These are phyloP conservation scores for Trissoscelio sp. DNA, from an alignment of 2,888 invertebrate genomes.

Conservation along the genomic window DNA sequence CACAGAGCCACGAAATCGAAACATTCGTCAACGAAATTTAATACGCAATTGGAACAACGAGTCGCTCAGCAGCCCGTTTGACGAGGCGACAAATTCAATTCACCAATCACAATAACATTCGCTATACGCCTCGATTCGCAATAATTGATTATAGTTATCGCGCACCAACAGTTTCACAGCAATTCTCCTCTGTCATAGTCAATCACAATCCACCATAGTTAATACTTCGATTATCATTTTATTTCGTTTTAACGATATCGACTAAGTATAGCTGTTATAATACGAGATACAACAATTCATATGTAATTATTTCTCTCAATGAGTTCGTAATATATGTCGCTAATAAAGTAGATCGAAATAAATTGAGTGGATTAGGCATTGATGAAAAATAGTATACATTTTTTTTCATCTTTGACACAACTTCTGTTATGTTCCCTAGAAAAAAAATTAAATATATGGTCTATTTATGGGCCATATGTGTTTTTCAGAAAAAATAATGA, in stretches of 20 bases:
- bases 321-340: too few relatives aligned
- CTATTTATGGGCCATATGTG: too few relatives aligned
- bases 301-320: too few relatives aligned
- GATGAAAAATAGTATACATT: too few relatives aligned
- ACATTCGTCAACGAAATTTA: conserved; percentile 47
- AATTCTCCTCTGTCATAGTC: conserved; percentile 33
- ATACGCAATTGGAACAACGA: conserved; percentile 25
- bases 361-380: too few relatives aligned
- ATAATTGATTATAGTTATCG: conserved; percentile 60
- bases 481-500: too few relatives aligned
- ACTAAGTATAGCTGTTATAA: not conserved
- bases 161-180: conserved; percentile 46
- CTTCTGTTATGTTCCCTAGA: too few relatives aligned
- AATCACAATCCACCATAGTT: conserved; percentile 43
- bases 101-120: conserved; percentile 59
- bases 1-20: conserved; percentile 37
- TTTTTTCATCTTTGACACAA: too few relatives aligned
- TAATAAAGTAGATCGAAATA: too few relatives aligned
- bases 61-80: conserved; percentile 30
- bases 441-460: too few relatives aligned
- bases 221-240: conserved; percentile 48
- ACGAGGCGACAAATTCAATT: conserved; percentile 61
- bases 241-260: conserved; percentile 18
- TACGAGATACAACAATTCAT: too few relatives aligned
- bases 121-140: conserved; percentile 49